These are phyloP conservation scores for Aspiorhynchus laticeps DNA, from an alignment of 2,113 vertebrate species.

Conservation along the genomic window DNA sequence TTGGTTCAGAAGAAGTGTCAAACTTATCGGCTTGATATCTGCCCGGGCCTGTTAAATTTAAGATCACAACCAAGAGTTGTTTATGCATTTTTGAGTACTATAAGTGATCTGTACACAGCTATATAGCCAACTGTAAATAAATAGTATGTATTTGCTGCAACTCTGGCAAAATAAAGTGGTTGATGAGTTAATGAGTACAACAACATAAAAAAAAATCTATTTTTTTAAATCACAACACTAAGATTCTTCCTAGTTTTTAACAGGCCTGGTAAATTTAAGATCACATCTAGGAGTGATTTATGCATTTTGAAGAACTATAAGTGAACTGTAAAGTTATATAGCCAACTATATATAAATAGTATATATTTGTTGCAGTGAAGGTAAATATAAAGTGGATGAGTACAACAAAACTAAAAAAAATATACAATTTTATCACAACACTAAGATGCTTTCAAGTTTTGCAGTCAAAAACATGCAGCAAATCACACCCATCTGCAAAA, in stretches of 20 bases:
- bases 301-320: too few relatives aligned
- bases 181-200: background rate
- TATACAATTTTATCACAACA: background rate
- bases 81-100: background rate
- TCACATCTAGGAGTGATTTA: too few relatives aligned
- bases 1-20: conserved; percentile 15
- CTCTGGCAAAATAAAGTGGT: background rate
- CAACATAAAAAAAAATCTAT: background rate
- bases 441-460: background rate
- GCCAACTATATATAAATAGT: background rate
- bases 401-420: background rate
- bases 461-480: background rate
- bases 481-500: conserved; percentile 3
- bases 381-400: background rate
- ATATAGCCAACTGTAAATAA: background rate
- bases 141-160: background rate
- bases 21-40: background rate
- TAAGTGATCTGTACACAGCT: background rate
- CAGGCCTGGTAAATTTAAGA: too few relatives aligned
- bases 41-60: background rate
- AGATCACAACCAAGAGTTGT: background rate
- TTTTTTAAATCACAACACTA: background rate
- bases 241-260: too few relatives aligned
- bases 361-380: background rate
- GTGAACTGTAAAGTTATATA: background rate